Base-by-base conservation (phyloP, 2,888 invertebrate genomes). In the Orthonevra nobilis region DNA sequence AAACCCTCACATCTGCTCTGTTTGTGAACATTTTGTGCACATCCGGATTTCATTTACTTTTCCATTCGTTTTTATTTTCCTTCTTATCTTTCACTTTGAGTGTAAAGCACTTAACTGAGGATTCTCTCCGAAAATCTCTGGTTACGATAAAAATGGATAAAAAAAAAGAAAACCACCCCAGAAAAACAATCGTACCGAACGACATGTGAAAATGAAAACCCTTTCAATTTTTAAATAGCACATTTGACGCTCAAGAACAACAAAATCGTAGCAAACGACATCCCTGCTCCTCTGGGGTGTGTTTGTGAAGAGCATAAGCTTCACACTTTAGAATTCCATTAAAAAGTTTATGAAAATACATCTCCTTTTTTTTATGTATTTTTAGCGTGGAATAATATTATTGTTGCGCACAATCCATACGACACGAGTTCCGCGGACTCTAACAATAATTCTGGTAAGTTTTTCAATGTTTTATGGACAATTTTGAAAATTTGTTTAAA, bases 341-440 rank as follows among this genome's bases (percentile, higher is more conserved):
- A 66, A 66, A 52, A 28, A 48, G 60, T 42, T 50, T 50, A 14
- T 23, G n/a, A 15, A 26, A 44, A 12, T 36, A 32, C 12, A 17
- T 19, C 34, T 17, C 46, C 7, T 23, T 30, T 9, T 50, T 15
- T 66, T 38, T 1, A 1, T 34, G 20, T 15, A 7, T 42, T 69
- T 73, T 19, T 60, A 88, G 89, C 89, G 17, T 89, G 89, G 89
- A 89, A 89, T 32, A 73, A 79, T 81, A 87, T 88, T 81, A 82
- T 89, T 81, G 86, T 87, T 28, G 88, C 88, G 36, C 84, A 88
- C 75, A 88, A 88, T 83, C 88, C 88, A 12, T 88, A 89, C 60
- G 88, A 88, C 44, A 84, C 81, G 30, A 74, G 69, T 70, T 77
- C 66, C 17, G 83, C 84, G 26, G 86, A 87, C 82, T 85, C 85